These are phyloP conservation scores for Listronotus oregonensis DNA, from an alignment of 1,140 invertebrate genomes.

Conservation along the genomic window DNA sequence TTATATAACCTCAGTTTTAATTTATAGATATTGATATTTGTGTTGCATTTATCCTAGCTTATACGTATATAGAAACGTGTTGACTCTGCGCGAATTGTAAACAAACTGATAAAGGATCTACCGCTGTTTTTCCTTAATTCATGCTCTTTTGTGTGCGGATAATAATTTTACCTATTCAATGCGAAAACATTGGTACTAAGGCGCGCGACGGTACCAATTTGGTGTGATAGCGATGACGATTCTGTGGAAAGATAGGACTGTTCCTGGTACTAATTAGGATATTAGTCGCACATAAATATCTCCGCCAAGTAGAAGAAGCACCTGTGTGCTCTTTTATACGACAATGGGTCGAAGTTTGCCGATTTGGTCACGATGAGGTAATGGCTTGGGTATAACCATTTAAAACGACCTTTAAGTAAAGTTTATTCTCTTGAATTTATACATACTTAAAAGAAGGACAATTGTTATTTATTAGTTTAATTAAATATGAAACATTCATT, in stretches of 20 bases:
- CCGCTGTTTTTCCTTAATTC: conserved; percentile 27
- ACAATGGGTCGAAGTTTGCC: conserved; percentile 12
- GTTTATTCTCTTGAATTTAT: background rate
- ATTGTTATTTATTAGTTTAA: too few species aligned
- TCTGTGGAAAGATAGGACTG: conserved; percentile 15
- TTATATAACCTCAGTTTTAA: conserved; percentile 29
- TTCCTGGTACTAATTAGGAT: conserved; percentile 37
- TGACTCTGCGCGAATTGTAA: conserved; percentile 23
- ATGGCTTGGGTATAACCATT: conserved; percentile 6
- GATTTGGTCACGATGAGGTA: conserved; percentile 21
- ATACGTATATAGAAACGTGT: conserved; percentile 28
- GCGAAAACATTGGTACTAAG: conserved; percentile 34
- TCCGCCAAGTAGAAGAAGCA: conserved; percentile 19
- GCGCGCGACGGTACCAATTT: conserved; percentile 33
- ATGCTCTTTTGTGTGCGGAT: conserved; percentile 17
- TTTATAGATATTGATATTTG: conserved; percentile 35
- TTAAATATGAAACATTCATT: too few species aligned
- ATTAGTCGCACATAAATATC: conserved; percentile 30
- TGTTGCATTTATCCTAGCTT: conserved; percentile 9
- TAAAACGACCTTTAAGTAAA: conserved; percentile 14
- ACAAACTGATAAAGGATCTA: conserved; percentile 34
- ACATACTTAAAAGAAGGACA: too few species aligned
- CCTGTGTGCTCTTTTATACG: conserved; percentile 31
- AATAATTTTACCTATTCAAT: conserved; percentile 33
- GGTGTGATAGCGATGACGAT: conserved; percentile 37